Percentiles rank a stretch among this genome's conserved stretches.
Evolutionary conservation across 2,888 invertebrate genomes (phyloP).

Genomic region (Fragum whitleyi): DNA sequence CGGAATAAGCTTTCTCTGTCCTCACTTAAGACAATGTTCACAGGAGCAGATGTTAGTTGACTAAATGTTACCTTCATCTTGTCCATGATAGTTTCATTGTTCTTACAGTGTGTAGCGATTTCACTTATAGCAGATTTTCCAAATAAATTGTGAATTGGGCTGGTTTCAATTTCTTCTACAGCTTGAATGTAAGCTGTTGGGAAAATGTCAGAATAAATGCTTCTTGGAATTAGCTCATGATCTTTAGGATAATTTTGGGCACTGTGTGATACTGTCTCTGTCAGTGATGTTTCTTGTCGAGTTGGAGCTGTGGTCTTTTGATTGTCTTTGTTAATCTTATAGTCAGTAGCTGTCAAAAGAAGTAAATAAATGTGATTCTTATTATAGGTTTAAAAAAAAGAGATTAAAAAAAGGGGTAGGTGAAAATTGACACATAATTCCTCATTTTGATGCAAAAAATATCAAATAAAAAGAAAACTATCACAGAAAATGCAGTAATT

Average conservation of each 20-base stretch:
- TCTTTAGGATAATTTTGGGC: neutral
- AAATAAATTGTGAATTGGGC: slow-evolving; percentile 15
- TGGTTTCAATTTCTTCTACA: neutral
- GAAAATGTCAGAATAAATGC: neutral
- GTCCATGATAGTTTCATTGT: neutral
- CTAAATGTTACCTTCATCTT: neutral
- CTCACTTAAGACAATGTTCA: slow-evolving; percentile 3
- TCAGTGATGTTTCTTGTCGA: neutral
- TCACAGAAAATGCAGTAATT: too few species aligned
- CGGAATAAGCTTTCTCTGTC: slow-evolving; percentile 14
- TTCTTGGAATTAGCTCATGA: neutral
- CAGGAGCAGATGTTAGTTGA: neutral
- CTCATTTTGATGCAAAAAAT: too few species aligned
- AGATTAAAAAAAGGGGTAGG: too few species aligned
- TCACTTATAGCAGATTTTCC: slow-evolving; percentile 21
- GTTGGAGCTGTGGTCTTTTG: neutral
- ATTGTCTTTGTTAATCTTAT: neutral
- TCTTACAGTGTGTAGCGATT: slow-evolving; percentile 3
- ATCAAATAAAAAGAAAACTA: too few species aligned
- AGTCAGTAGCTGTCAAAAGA: slow-evolving; percentile 22
- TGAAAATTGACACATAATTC: too few species aligned
- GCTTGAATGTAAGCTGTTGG: neutral
- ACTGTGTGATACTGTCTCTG: neutral
- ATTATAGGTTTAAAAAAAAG: too few species aligned
- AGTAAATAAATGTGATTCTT: neutral